These are phyloP conservation scores for Tromatobia lineatoria DNA, from an alignment of 2,888 invertebrate genomes.

Conservation along the genomic window DNA sequence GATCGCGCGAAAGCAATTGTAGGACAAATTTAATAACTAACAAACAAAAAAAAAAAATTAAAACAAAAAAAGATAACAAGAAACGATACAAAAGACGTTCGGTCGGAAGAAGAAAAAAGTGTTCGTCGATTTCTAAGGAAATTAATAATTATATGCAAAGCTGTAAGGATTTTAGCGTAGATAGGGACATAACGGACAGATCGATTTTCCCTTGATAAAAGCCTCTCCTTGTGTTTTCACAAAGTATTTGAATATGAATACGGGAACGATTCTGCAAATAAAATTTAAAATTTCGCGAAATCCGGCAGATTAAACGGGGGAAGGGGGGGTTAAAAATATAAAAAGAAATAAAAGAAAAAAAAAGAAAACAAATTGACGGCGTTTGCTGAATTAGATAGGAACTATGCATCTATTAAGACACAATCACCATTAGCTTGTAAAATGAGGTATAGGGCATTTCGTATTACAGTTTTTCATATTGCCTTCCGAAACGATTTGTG, in stretches of 20 bases:
- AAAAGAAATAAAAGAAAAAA: neutral
- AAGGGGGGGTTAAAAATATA: neutral
- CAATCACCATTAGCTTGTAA: conserved; percentile 81
- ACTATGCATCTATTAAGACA: conserved; percentile 78
- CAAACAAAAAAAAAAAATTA: conserved; percentile 47
- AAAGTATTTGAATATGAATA: conserved; percentile 72
- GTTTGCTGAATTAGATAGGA: conserved; percentile 79
- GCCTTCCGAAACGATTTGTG: conserved; percentile 81
- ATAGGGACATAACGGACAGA: conserved; percentile 59
- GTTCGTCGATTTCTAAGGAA: conserved; percentile 76
- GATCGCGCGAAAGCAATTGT: conserved; percentile 63
- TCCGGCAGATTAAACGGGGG: neutral
- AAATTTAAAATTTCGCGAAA: conserved; percentile 65
- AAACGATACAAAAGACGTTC: conserved; percentile 69
- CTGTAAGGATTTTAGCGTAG: conserved; percentile 63
- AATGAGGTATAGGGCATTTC: conserved; percentile 81
- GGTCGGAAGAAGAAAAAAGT: conserved; percentile 72
- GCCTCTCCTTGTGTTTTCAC: conserved; percentile 68
- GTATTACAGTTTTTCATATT: conserved; percentile 79
- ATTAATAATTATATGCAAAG: conserved; percentile 69
- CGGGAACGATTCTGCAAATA: conserved; percentile 69
- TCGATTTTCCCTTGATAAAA: conserved; percentile 36
- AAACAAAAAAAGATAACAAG: conserved; percentile 54
- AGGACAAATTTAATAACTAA: conserved; percentile 62
- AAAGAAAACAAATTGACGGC: conserved; percentile 74